Evolutionary conservation across 1,140 invertebrate genomes (phyloP).

Genomic region (Anoplolepis gracilipes): DNA sequence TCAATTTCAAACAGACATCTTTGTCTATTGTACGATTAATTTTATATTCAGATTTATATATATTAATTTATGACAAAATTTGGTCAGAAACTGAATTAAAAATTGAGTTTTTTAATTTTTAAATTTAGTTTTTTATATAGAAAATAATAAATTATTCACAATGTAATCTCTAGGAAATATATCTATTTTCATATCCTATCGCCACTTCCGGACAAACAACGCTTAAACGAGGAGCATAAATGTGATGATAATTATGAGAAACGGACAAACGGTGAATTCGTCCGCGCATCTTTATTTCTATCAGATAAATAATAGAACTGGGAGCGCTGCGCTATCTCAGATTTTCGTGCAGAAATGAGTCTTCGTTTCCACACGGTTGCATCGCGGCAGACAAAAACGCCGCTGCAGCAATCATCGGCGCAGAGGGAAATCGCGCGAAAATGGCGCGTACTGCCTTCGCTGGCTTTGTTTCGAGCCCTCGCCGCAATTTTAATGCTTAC

Average conservation of each 20-base stretch:
- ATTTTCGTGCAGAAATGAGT: conserved; percentile 57
- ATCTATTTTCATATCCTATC: conserved; percentile 6
- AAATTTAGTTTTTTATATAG: too few species aligned
- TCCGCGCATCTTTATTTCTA: conserved; percentile 34
- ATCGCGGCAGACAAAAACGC: conserved; percentile 59
- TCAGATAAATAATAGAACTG: conserved; percentile 40
- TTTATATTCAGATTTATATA: too few species aligned
- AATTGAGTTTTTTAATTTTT: too few species aligned
- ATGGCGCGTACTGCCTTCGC: conserved; percentile 29
- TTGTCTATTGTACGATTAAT: conserved; percentile 17
- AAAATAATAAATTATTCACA: too few species aligned
- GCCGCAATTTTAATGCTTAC: conserved; percentile 29
- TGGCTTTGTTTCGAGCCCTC: conserved; percentile 42
- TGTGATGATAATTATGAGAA: conserved; percentile 45
- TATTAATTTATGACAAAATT: too few species aligned
- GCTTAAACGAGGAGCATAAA: conserved; percentile 4
- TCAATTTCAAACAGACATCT: conserved; percentile 1
- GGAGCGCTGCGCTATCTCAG: conserved; percentile 7
- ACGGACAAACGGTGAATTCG: conserved; percentile 9
- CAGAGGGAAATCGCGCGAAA: conserved; percentile 55
- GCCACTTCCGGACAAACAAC: conserved; percentile 16
- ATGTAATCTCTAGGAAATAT: too few species aligned
- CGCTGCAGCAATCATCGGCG: conserved; percentile 62
- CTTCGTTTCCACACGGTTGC: conserved; percentile 62
- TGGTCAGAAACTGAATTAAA: too few species aligned